These are phyloP conservation scores for Pyrrhosoma nymphula DNA, from an alignment of 2,888 invertebrate species.

Conservation along the genomic window DNA sequence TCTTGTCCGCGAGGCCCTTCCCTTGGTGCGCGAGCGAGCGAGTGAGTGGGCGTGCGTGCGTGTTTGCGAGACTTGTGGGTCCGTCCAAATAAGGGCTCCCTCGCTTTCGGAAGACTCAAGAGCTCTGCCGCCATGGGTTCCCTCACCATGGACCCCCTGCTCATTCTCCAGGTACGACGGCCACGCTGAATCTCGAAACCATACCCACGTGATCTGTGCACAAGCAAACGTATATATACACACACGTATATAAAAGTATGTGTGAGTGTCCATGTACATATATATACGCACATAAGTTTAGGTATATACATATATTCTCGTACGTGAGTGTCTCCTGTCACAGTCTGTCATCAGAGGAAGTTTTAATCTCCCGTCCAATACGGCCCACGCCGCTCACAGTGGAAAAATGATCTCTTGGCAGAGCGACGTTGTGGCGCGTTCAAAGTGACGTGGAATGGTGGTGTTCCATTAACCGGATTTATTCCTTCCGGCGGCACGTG, in stretches of 20 bases:
- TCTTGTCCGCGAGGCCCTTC: background rate
- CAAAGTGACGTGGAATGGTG: background rate
- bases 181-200: background rate
- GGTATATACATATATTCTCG: background rate
- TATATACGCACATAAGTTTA: too few species aligned
- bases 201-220: background rate
- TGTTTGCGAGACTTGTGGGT: background rate
- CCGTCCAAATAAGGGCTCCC: constrained; percentile 54
- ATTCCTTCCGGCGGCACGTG: background rate
- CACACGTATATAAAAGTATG: background rate
- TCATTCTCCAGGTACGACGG: constrained; percentile 35
- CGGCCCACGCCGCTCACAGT: background rate
- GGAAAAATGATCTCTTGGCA: background rate
- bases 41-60: constrained; percentile 33
- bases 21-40: constrained; percentile 7
- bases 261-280: background rate
- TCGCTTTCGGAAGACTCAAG: background rate
- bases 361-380: background rate
- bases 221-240: background rate
- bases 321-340: too few species aligned
- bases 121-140: constrained; percentile 28
- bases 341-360: background rate
- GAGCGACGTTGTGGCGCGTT: background rate
- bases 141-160: constrained; percentile 35
- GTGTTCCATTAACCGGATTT: background rate